Evolutionary conservation across 2,113 vertebrate genomes (phyloP), one percentile per base, ranked within the genome.

Genomic region (Nerophis lumbriciformis): DNA sequence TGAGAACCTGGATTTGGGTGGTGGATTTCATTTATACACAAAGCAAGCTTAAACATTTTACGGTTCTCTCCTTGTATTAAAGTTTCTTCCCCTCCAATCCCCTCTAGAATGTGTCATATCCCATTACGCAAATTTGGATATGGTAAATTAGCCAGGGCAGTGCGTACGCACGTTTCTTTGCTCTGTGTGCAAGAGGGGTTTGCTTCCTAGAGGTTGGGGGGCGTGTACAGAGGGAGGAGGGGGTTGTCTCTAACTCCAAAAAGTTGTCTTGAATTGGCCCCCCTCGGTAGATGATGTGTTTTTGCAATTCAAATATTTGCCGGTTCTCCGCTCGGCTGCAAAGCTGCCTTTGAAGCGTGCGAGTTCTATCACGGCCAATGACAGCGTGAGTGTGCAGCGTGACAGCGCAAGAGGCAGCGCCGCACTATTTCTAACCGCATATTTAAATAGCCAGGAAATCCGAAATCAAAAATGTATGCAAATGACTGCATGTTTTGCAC

Each of bases 251-350:
- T 74, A 86, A 86, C 88, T 87, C 86, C 55, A 83, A 84, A 87
- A 90, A 90, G 93, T 95, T 95, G 92, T 94, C 88, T 93, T 89
- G 88, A 92, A 94, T 94, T 93, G 79, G 89, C 87, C 88, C 91
- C 91, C 89, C 86, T 92, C 87, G 90, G 90, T 91, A 92, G 91
- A 87, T 90, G 92, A 94, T 94, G 91, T 94, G 90, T 94, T 97
- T 91, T 96, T 95, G 93, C 95, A 97, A 95, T 97, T 94, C 94
- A 96, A 96, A 97, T 96, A 92, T 94, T 94, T 93, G 91, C 90
- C 78, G 83, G 88, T 92, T 94, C 89, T 92, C 92, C 90, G 93
- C 92, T 93, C 88, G 90, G 87, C 88, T 78, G 87, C 92, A 93
- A 92, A 93, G 92, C 92, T 90, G 84, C 91, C 94, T 95, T 98